Conservation (phyloP, 2,113 vertebrate genomes). For the Thymallus thymallus region DNA sequence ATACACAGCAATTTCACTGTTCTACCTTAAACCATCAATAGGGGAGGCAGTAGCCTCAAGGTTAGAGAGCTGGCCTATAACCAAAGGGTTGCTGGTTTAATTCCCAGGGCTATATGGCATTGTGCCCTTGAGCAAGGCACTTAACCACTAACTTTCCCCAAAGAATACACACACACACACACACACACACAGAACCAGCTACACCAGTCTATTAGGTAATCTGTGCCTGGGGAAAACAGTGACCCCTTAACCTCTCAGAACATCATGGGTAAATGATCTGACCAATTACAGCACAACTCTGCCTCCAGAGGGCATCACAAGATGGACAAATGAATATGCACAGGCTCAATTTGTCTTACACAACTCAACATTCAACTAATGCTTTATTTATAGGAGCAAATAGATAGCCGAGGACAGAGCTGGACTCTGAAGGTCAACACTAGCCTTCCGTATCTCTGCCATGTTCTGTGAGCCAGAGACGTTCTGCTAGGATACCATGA, state of each 20-base stretch:
- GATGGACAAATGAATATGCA: slow-evolving; percentile 54
- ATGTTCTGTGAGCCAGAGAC: neutral
- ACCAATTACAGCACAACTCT: neutral
- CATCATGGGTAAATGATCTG: neutral
- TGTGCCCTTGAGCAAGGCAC: no score
- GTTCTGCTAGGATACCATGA: neutral
- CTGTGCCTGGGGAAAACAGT: neutral
- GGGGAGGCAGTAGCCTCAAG: neutral
- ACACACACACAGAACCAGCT: neutral
- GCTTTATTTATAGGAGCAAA: slow-evolving; percentile 56
- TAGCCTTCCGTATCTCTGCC: slow-evolving; percentile 9
- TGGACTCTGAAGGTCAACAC: slow-evolving; percentile 15
- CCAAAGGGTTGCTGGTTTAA: no score
- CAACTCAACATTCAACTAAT: slow-evolving; percentile 48
- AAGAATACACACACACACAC: neutral
- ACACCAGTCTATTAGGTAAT: neutral
- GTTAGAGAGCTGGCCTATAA: no score
- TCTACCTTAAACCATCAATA: no score
- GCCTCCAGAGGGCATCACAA: slow-evolving; percentile 5
- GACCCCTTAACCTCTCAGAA: neutral
- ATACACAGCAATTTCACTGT: no score
- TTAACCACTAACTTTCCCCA: no score
- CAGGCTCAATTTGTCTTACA: slow-evolving; percentile 37
- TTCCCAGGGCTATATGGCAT: no score
- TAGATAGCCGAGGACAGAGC: slow-evolving; percentile 25